Evolutionary conservation across 2,888 invertebrate genomes (phyloP), one percentile per base, ranked within the genome.

Genomic region (Cephus runcator): DNA sequence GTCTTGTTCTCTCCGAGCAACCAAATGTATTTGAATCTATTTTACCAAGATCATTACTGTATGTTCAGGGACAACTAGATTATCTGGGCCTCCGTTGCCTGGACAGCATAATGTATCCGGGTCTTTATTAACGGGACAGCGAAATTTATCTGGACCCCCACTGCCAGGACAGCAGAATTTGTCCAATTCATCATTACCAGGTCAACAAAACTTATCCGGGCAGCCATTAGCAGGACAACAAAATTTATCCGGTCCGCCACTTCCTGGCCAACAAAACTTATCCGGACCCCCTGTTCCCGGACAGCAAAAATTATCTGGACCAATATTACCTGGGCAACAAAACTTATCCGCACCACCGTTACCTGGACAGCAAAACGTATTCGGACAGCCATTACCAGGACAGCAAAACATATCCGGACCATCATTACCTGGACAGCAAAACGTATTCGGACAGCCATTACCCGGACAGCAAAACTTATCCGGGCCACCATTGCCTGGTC

Each of bases 401-500:
- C 84, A 86, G 75, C 79, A 82, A 76, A 84, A 80, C 79, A 76
- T 84, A 36, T 23, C 82, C 11, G 80, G 81, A 40, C 76, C 83
- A 68, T 81, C 84, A 73, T 77, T 73, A 73, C 77, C 34, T 69
- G 79, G 74, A 35, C 84, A 85, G 69, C 81, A 81, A 76, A 82
- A 79, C 81, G 76, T 84, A 33, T 75, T 79, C 9, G 81, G 79
- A 34, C 81, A 85, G 11, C 69, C 69, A 75, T 76, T 73, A 56
- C 34, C 77, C 30, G 73, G 77, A 73, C 84, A 85, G 69, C 81
- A 81, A 76, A 82, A 79, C 81, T 77, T 84, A 33, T 75, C 79
- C 9, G 81, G 79, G 34, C 81, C 86, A 12, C 82, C 86, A 11
- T 78, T 86, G 80, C 77, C 83, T 34, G 87, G 86, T 36, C 89